phyloP scores from a whole-genome alignment of 2,888 invertebrate genomes.

The Buathra laborator region DNA sequence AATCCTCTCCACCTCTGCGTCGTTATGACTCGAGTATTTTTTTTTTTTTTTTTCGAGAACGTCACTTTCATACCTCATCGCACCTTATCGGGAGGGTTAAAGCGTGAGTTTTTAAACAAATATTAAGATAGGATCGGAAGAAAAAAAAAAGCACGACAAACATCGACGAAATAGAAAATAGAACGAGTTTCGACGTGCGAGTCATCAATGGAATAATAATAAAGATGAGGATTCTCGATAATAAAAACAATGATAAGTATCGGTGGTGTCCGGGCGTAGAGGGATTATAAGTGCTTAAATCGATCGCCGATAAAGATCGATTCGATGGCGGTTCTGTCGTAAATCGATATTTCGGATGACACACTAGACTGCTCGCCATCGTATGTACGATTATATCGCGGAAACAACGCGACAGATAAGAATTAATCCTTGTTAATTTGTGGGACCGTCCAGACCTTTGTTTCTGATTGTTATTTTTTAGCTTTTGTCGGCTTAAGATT shows the following conservation, averaged over 20 bases:
- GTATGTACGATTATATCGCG: background rate
- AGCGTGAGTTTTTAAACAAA: background rate
- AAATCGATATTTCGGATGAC: conserved; percentile 43
- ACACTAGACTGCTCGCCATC: conserved; percentile 1
- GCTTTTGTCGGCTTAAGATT: background rate
- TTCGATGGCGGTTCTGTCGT: conserved; percentile 1
- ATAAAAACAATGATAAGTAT: conserved; percentile 2
- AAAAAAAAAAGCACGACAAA: background rate
- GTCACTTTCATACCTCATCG: conserved; percentile 13
- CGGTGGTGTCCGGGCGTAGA: background rate
- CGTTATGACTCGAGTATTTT: background rate
- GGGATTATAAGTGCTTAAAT: background rate
- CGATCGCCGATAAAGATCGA: conserved; percentile 8
- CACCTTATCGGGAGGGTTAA: background rate
- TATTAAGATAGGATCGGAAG: background rate
- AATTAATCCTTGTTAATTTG: conserved; percentile 9
- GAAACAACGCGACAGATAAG: background rate
- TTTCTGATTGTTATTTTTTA: conserved; percentile 11
- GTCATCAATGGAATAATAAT: conserved; percentile 12
- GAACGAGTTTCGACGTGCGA: background rate
- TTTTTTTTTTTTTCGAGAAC: background rate
- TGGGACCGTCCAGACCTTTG: conserved; percentile 23
- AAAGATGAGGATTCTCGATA: background rate
- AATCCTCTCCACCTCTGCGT: background rate
- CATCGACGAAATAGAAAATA: background rate